Percentiles rank a stretch among this genome's conserved stretches.
phyloP scores from a whole-genome alignment of 2,113 vertebrate genomes.

The Heliornis fulica region DNA sequence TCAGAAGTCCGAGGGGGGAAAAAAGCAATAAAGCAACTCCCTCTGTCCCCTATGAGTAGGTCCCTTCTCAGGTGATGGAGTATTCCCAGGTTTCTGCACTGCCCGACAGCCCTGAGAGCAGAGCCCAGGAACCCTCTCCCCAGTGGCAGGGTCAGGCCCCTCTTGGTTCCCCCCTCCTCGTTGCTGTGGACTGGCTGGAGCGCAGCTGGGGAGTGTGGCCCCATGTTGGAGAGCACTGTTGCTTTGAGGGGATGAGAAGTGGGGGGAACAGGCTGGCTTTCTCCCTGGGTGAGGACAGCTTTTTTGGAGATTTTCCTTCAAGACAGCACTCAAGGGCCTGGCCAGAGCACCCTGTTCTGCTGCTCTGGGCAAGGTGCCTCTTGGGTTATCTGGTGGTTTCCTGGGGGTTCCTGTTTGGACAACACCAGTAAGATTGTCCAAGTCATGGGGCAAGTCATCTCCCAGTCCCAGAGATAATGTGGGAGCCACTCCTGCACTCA shows the following conservation, averaged over 20 bases:
- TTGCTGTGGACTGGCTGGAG: fast-evolving
- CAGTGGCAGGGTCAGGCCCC: background rate
- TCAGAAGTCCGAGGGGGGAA: background rate
- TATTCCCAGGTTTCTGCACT: background rate
- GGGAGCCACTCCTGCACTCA: background rate
- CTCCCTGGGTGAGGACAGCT: background rate
- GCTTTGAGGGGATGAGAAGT: background rate
- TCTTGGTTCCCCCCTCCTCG: background rate
- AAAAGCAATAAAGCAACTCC: background rate
- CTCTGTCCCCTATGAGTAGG: background rate
- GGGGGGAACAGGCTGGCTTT: background rate
- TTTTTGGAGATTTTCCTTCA: background rate
- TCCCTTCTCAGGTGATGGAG: background rate
- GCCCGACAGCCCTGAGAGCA: background rate
- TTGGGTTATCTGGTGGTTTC: background rate
- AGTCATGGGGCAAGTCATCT: background rate
- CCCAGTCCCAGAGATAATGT: background rate
- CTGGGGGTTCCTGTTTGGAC: background rate
- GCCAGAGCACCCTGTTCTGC: background rate
- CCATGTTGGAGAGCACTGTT: no score
- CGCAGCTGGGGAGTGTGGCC: background rate
- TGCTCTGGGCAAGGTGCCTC: background rate
- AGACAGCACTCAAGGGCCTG: background rate
- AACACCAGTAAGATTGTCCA: background rate
- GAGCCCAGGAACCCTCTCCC: background rate